Evolutionary conservation across 1,140 invertebrate species (phyloP).

Genomic region (Ceratina australensis): DNA sequence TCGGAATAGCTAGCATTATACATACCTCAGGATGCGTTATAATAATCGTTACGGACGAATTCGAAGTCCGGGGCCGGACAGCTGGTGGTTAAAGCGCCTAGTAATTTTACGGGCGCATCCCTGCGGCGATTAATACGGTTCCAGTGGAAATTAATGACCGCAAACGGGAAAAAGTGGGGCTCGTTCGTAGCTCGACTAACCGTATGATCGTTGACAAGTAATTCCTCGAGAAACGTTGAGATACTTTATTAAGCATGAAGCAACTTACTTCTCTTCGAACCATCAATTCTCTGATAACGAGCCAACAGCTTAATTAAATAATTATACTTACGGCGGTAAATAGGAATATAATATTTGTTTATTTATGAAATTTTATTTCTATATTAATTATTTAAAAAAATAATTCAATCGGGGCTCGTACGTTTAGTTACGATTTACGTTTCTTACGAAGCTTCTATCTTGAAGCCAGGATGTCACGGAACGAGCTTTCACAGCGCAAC

Average conservation of each 20-base stretch:
- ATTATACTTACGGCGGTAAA: neutral
- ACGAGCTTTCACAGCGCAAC: no score
- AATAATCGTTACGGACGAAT: slow-evolving; percentile 65
- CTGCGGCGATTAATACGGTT: slow-evolving; percentile 70
- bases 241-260: neutral
- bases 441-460: no score
- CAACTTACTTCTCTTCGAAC: neutral
- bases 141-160: slow-evolving; percentile 65
- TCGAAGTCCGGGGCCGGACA: slow-evolving; percentile 63
- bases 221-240: slow-evolving; percentile 9
- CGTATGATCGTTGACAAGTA: slow-evolving; percentile 19
- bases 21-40: slow-evolving; percentile 62
- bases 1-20: slow-evolving; percentile 72
- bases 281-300: slow-evolving; percentile 6
- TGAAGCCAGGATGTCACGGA: no score
- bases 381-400: no score
- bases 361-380: no score
- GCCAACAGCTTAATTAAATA: slow-evolving; percentile 19
- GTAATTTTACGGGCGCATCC: slow-evolving; percentile 67
- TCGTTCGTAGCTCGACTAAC: slow-evolving; percentile 16
- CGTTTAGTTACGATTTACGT: no score
- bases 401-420: no score
- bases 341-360: no score
- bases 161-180: slow-evolving; percentile 52
- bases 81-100: slow-evolving; percentile 72